Conservation (phyloP, 2,113 vertebrate genomes). For the Amphiprion ocellaris region DNA sequence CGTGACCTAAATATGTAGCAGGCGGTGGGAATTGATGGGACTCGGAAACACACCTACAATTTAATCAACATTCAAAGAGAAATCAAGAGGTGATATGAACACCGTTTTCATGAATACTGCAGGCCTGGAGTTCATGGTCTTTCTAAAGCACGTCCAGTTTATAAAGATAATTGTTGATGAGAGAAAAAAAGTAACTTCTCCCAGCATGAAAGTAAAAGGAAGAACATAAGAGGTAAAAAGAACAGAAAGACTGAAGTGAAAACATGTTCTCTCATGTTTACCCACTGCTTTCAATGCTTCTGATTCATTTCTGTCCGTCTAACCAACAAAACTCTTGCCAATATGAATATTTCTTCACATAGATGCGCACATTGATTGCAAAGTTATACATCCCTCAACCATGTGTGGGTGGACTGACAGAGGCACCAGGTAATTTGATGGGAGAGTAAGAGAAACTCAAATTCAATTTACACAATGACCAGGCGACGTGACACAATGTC, state of each 20-base stretch:
- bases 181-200: background rate
- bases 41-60: no score
- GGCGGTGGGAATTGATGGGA: no score
- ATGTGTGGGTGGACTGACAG: constrained; percentile 34
- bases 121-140: constrained; percentile 6
- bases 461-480: constrained; percentile 71
- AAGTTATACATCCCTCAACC: constrained; percentile 28
- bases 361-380: constrained; percentile 17
- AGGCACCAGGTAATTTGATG: constrained; percentile 60
- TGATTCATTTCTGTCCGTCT: constrained; percentile 3
- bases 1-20: no score
- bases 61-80: background rate
- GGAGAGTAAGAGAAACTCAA: constrained; percentile 53
- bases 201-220: no score
- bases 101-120: background rate
- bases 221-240: background rate
- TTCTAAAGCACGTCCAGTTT: background rate
- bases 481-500: constrained; percentile 47
- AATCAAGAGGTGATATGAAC: background rate
- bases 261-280: background rate
- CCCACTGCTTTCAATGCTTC: background rate
- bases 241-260: background rate
- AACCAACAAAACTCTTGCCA: background rate
- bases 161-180: background rate
- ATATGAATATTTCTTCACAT: constrained; percentile 8